phyloP scores from a whole-genome alignment of 2,888 invertebrate species.

The Metallyticus violacea region DNA sequence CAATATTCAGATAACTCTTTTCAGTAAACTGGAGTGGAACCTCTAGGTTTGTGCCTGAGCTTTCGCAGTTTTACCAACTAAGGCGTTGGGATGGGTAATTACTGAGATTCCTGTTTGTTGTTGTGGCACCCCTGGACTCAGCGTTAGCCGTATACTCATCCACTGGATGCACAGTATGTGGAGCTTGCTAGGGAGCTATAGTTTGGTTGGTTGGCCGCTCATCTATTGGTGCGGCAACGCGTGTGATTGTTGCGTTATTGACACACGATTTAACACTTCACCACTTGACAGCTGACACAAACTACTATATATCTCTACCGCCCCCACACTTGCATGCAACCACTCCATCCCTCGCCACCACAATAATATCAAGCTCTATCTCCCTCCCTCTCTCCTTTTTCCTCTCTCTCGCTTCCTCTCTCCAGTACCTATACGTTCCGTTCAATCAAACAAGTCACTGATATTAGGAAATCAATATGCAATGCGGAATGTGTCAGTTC shows the following conservation, averaged over 20 bases:
- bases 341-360: neutral
- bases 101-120: neutral
- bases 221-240: slow-evolving; percentile 27
- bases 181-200: neutral
- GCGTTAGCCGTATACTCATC: slow-evolving; percentile 1
- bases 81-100: too few species aligned
- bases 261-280: slow-evolving; percentile 33
- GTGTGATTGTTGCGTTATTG: slow-evolving; percentile 32
- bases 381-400: neutral
- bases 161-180: slow-evolving; percentile 16
- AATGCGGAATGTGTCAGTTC: neutral
- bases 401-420: neutral
- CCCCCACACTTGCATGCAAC: neutral
- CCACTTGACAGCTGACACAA: slow-evolving; percentile 32
- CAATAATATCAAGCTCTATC: neutral
- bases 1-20: too few species aligned
- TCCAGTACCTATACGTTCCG: neutral
- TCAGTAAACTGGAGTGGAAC: too few species aligned
- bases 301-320: slow-evolving; percentile 8
- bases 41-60: too few species aligned
- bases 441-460: neutral
- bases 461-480: slow-evolving; percentile 10
- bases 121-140: neutral
- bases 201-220: slow-evolving; percentile 10
- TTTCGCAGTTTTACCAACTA: neutral